Base-by-base conservation (phyloP, 2,113 vertebrate genomes). In the Festucalex cinctus region DNA sequence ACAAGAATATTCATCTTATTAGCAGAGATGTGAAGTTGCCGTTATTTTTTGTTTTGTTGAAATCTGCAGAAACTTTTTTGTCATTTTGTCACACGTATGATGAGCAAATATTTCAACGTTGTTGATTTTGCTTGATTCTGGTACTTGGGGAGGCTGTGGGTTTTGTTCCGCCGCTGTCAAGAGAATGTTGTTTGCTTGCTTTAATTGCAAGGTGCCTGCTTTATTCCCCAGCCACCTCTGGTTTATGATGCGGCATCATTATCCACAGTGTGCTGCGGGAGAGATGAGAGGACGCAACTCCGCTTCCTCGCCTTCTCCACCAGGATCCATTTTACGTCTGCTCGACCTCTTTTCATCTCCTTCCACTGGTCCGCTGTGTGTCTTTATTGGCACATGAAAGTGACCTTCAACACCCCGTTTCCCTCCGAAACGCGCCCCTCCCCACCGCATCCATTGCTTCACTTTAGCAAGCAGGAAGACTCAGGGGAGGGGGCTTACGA, bases 371-470 rank as follows among this genome's bases (percentile, higher is more conserved):
- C 84, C 73, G 76, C 83, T 84, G 81, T 71, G 82, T 43, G 75
- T 79, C 87, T 88, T 85, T 89, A 89, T 77, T 85, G 87, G 79
- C 86, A 86, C 86, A 85, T 89, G 84, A 87, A 87, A 87, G 86
- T 85, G 86, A 88, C 88, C 86, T 86, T 82, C 66, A 66, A 72
- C 80, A 77, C 80, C 75, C 76, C 75, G 0, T 62, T 63, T 68
- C 61, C 68, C 78, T 69, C 59, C 63, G 57, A 80, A 61, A 58
- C 62, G 36, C 65, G 36, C 48, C 5, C 58, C 49, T 57, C 32
- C 36, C 0, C 60, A 72, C 75, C 37, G 14, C 56, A 35, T 3
- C 56, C 56, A 19, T 56, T 56, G 24, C 65, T 80, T 78, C 49
- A 84, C 76, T 78, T 60, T 69, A 58, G 62, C 82, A 69, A 78